phyloP scores from a whole-genome alignment of 35 echinoderm and acorn worm species.

The Heliocidaris tuberculata region DNA sequence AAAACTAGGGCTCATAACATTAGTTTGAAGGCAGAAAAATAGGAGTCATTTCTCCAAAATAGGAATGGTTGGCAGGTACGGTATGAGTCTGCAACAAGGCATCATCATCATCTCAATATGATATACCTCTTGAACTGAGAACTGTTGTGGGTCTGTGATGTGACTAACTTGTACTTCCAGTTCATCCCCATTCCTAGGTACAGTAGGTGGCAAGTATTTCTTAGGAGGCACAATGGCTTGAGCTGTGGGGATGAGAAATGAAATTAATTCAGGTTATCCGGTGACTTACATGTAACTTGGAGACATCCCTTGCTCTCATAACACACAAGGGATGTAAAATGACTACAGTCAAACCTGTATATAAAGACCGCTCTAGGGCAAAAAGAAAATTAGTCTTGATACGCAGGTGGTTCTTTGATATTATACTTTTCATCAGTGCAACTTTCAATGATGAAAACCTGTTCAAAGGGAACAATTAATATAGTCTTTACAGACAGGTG shows the following conservation, averaged over 20 bases:
- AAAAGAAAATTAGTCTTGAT: no score
- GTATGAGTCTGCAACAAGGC: not conserved
- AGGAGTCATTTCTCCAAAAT: no score
- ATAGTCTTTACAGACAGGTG: no score
- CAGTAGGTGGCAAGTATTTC: conserved; percentile 64
- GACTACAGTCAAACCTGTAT: not conserved
- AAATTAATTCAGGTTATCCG: not conserved
- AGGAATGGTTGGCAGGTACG: no score
- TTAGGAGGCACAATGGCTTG: conserved; percentile 30
- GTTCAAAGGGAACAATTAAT: no score
- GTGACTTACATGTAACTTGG: no score
- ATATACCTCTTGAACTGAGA: conserved; percentile 91
- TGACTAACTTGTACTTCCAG: conserved; percentile 73
- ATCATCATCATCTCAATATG: not conserved
- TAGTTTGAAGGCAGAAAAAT: no score
- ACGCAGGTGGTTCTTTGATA: no score
- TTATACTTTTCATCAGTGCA: no score
- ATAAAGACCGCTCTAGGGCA: no score
- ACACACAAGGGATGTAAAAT: not conserved
- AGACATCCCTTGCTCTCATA: not conserved
- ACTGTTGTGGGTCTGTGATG: conserved; percentile 76
- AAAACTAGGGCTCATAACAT: no score
- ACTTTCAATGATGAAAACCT: no score
- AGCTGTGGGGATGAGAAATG: not conserved
- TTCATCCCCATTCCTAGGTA: conserved; percentile 64